Conservation (phyloP, 2,888 invertebrate genomes). For the Aquatica leii region DNA sequence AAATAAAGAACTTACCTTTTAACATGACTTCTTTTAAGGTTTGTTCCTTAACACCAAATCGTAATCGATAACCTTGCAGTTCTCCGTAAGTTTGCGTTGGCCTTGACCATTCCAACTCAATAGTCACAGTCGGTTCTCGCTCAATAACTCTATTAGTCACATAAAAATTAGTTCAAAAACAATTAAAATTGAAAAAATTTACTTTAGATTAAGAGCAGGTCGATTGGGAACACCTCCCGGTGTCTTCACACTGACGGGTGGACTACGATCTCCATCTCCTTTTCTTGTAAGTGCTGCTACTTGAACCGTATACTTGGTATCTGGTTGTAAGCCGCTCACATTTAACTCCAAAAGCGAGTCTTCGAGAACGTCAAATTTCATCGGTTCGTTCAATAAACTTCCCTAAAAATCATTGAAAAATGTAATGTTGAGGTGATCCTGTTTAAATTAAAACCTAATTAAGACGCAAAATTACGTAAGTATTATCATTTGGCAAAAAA, state of each 20-base stretch:
- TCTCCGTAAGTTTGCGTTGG: slow-evolving; percentile 91
- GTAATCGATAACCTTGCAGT: slow-evolving; percentile 84
- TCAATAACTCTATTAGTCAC: slow-evolving; percentile 74
- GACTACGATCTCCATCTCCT: slow-evolving; percentile 94
- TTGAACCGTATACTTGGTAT: slow-evolving; percentile 92
- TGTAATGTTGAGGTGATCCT: too few species aligned
- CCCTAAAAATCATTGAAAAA: too few species aligned
- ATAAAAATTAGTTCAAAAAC: slow-evolving; percentile 17
- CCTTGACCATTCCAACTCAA: slow-evolving; percentile 92
- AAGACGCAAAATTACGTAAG: too few species aligned
- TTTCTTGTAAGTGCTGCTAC: slow-evolving; percentile 96
- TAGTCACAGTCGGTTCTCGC: slow-evolving; percentile 85
- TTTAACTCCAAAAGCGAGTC: slow-evolving; percentile 80
- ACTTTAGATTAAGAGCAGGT: slow-evolving; percentile 84
- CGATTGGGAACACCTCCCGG: slow-evolving; percentile 92
- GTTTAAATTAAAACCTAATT: too few species aligned
- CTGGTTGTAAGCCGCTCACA: slow-evolving; percentile 91
- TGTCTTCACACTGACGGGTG: slow-evolving; percentile 85
- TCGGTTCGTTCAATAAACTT: slow-evolving; percentile 84
- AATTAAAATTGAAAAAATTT: slow-evolving; percentile 42
- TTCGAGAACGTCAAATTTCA: slow-evolving; percentile 86
- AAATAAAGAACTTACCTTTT: too few species aligned
- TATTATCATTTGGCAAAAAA: too few species aligned
- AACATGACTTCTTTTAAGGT: slow-evolving; percentile 76
- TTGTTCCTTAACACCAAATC: slow-evolving; percentile 88